Base-by-base conservation (phyloP, 2,797 vertebrate species). In the Paedocypris micromegethes region DNA sequence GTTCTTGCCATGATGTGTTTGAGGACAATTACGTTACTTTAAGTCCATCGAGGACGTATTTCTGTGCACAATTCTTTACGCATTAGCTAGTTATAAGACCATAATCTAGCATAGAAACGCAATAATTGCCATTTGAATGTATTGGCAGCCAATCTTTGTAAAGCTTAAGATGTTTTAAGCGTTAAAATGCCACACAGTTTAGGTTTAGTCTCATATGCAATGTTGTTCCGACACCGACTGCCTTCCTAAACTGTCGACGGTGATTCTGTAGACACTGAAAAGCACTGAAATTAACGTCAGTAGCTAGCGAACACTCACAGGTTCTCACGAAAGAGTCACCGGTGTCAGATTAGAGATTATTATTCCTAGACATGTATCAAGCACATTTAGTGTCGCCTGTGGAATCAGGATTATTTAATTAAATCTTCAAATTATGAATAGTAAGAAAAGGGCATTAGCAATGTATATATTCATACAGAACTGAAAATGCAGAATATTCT, bases 121-220 rank as follows among this genome's bases (percentile, higher is more conserved):
- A 23, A 23, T 23, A 23, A 64, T 64, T 55, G 75, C 75, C 72
- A 74, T 72, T 67, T 80, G 78, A 80, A 80, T 80, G 78, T 80
- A 78, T 49, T 73, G 66, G 57, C 73, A 70, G 61, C 55, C 51
- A 48, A 42, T 48, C 49, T 70, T 64, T 72, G 73, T 71, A 68
- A 68, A 74, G 77, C 63, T 66, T 37, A 50, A 62, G 70, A 58
- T 75, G 65, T 66, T 67, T 62, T 52, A 72, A 66, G 46, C 63
- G 44, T 74, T 58, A 52, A 45, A 73, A 66, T 73, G 66, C 60
- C 71, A 68, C 53, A 23, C 73, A 75, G 77, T 78, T 68, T 57
- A 66, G 52, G 67, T 68, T 48, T 78, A 69, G 48, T 44, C 54
- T 45, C 58, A 52, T 68, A 37, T 58, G 44, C 9, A 61, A 58